Percentiles rank a stretch among this genome's conserved stretches.
Evolutionary conservation across 2,113 vertebrate genomes (phyloP).

Genomic region (Tympanuchus pallidicinctus): DNA sequence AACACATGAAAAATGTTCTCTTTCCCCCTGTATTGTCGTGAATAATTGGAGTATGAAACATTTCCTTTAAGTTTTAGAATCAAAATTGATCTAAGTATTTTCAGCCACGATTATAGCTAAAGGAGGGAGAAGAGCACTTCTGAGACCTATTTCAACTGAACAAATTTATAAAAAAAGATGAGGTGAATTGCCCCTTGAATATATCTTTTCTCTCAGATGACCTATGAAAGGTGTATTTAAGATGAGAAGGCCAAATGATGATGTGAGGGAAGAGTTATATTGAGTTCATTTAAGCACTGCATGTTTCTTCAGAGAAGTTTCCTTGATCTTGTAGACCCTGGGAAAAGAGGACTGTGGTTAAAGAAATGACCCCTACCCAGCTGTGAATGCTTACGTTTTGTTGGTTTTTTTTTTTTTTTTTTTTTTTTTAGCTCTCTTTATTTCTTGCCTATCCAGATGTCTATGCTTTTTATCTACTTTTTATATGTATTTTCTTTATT

Average conservation of each 20-base stretch:
- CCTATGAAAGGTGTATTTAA: background rate
- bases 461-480: background rate
- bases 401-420: background rate
- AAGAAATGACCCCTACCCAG: background rate
- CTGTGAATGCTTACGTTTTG: fast-evolving
- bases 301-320: background rate
- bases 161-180: background rate
- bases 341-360: background rate
- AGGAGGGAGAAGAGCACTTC: background rate
- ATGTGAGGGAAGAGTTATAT: background rate
- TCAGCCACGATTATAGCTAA: background rate
- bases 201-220: fast-evolving
- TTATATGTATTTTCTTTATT: background rate
- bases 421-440: background rate
- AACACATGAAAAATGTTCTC: background rate
- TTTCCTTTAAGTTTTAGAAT: background rate
- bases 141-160: background rate
- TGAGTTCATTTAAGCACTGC: fast-evolving
- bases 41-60: background rate
- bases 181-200: background rate
- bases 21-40: fast-evolving
- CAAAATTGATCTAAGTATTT: background rate
- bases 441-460: background rate
- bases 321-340: background rate
- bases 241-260: background rate